These are phyloP conservation scores for Drosophila mauritiana DNA, from an alignment of 1,140 invertebrate genomes.

Conservation along the genomic window DNA sequence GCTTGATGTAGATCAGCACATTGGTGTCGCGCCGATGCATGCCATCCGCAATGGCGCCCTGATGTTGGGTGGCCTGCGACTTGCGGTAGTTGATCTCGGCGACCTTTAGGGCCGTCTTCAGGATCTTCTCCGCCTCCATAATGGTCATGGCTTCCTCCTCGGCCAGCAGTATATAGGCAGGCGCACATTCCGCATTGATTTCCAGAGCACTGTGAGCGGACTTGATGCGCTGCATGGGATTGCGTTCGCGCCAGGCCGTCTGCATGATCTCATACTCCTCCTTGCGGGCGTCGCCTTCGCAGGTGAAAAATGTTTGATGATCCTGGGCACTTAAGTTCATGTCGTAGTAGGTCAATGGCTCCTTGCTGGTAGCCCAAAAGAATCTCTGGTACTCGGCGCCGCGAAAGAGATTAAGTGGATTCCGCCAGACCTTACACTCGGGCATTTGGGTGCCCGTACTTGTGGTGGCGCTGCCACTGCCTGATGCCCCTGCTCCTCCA, in stretches of 20 bases:
- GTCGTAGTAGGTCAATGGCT: slow-evolving; percentile 99
- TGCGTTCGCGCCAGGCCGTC: slow-evolving; percentile 98
- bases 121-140: slow-evolving; percentile 93
- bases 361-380: slow-evolving; percentile 95
- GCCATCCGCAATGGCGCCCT: slow-evolving; percentile 91
- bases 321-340: slow-evolving; percentile 99
- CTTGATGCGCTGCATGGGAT: slow-evolving; percentile 95
- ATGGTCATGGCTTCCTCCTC: slow-evolving; percentile 98
- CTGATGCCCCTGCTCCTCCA: slow-evolving; percentile 55
- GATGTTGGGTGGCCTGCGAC: slow-evolving; percentile 91
- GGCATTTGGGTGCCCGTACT: slow-evolving; percentile 86
- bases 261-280: slow-evolving; percentile 99
- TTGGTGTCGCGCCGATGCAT: slow-evolving; percentile 96
- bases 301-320: slow-evolving; percentile 99
- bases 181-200: slow-evolving; percentile 96
- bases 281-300: slow-evolving; percentile 95
- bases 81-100: slow-evolving; percentile 93
- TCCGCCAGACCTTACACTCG: slow-evolving; percentile 99
- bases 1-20: slow-evolving; percentile 97
- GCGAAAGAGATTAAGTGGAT: slow-evolving; percentile 97
- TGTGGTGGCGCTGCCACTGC: slow-evolving; percentile 55
- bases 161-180: slow-evolving; percentile 97
- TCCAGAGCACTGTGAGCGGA: slow-evolving; percentile 96
- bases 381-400: slow-evolving; percentile 98
- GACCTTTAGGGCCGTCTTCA: slow-evolving; percentile 94